These are phyloP conservation scores for Clarias fuscus DNA, from an alignment of 2,797 vertebrate species.

Conservation along the genomic window DNA sequence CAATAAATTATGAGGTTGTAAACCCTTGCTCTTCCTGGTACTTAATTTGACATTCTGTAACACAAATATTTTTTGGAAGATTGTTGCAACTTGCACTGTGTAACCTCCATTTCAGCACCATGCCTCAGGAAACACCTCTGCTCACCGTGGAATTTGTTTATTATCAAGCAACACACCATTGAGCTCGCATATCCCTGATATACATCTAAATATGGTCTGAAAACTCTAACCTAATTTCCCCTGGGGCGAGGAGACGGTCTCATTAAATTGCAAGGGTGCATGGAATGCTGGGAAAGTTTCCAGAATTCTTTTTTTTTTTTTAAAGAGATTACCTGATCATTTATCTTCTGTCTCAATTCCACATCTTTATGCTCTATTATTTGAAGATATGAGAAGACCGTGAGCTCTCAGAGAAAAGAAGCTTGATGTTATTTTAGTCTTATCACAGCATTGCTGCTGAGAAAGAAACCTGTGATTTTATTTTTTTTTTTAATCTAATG, in stretches of 20 bases:
- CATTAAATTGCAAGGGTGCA: conserved; percentile 61
- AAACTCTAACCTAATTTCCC: conserved; percentile 58
- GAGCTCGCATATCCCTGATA: conserved; percentile 38
- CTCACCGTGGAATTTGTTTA: conserved; percentile 29
- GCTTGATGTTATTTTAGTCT: conserved; percentile 41
- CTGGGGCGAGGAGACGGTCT: conserved; percentile 46
- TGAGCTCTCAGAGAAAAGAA: conserved; percentile 14
- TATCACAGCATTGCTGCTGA: conserved; percentile 32
- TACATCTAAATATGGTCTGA: conserved; percentile 55
- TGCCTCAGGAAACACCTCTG: conserved; percentile 42
- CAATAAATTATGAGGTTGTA: conserved; percentile 4
- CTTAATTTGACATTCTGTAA: conserved; percentile 27
- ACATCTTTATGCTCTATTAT: conserved; percentile 38
- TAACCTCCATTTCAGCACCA: conserved; percentile 34
- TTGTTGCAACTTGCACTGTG: conserved; percentile 13
- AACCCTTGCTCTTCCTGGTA: background rate
- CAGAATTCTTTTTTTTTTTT: conserved; percentile 52
- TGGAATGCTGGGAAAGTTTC: conserved; percentile 59
- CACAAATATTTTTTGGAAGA: conserved; percentile 32
- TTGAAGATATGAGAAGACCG: conserved; percentile 11
- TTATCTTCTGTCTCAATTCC: conserved; percentile 43
- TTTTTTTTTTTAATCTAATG: background rate
- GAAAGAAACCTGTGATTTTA: conserved; percentile 16
- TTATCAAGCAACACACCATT: conserved; percentile 47
- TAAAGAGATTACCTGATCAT: conserved; percentile 55